Evolutionary conservation across 2,888 invertebrate species (phyloP).

Genomic region (Cosmorhoe ocellata): DNA sequence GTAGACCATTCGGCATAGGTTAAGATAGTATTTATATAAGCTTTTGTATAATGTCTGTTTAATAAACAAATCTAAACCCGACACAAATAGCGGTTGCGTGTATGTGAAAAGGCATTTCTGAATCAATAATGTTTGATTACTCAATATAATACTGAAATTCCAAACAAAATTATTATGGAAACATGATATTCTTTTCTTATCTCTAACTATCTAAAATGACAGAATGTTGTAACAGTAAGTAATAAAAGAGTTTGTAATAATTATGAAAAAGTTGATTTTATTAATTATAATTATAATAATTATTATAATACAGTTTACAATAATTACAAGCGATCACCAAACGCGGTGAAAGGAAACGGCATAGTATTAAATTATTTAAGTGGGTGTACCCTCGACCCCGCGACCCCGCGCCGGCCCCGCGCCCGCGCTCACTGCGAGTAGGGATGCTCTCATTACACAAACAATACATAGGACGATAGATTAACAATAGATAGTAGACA

Average conservation of each 20-base stretch:
- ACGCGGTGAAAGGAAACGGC: constrained; percentile 82
- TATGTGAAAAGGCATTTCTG: too few relatives aligned
- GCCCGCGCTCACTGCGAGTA: constrained; percentile 23
- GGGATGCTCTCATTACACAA: constrained; percentile 23
- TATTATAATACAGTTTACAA: constrained; percentile 83
- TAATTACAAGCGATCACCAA: constrained; percentile 83
- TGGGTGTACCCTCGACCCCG: constrained; percentile 48
- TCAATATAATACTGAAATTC: too few relatives aligned
- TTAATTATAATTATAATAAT: constrained; percentile 81
- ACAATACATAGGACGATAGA: constrained; percentile 28
- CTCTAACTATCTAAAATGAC: too few relatives aligned
- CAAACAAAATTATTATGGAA: too few relatives aligned
- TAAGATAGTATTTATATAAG: too few relatives aligned
- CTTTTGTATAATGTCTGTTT: too few relatives aligned
- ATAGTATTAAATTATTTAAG: constrained; percentile 75
- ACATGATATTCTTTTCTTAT: too few relatives aligned
- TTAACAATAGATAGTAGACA: constrained; percentile 28
- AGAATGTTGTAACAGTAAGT: neutral
- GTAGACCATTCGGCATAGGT: too few relatives aligned
- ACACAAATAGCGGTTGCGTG: too few relatives aligned
- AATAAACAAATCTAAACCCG: too few relatives aligned
- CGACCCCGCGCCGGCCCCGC: constrained; percentile 44
- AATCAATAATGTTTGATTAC: too few relatives aligned
- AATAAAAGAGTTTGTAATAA: constrained; percentile 75
- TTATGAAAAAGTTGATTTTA: constrained; percentile 83